phyloP scores from a whole-genome alignment of 1,140 invertebrate species.

The Leptinotarsa texana region DNA sequence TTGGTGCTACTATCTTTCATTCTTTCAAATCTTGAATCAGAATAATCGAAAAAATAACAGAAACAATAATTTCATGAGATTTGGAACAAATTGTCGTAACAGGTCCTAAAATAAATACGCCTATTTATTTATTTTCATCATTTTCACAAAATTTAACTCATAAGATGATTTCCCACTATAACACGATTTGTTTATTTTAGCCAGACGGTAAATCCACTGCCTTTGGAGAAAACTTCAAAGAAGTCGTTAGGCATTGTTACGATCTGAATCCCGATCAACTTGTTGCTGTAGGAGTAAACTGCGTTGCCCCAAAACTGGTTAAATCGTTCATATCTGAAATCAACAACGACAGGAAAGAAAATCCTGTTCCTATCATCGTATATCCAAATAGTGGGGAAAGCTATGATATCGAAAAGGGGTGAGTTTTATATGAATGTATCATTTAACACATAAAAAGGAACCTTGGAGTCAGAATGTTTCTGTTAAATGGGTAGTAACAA shows the following conservation, averaged over 20 bases:
- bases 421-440: constrained; percentile 34
- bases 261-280: constrained; percentile 67
- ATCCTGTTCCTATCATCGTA: constrained; percentile 67
- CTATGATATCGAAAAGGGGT: constrained; percentile 66
- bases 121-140: too few relatives aligned
- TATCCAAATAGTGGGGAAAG: constrained; percentile 81
- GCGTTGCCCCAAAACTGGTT: constrained; percentile 68
- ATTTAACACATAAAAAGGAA: background rate
- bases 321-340: constrained; percentile 63
- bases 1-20: too few relatives aligned
- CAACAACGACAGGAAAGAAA: constrained; percentile 57
- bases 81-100: too few relatives aligned
- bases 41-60: too few relatives aligned
- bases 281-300: constrained; percentile 85
- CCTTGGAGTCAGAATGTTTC: background rate
- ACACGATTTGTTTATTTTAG: constrained; percentile 32
- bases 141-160: too few relatives aligned
- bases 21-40: too few relatives aligned
- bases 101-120: too few relatives aligned
- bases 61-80: too few relatives aligned
- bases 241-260: constrained; percentile 64
- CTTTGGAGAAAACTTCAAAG: constrained; percentile 74
- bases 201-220: constrained; percentile 69
- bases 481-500: too few relatives aligned
- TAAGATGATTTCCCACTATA: too few relatives aligned